Base-by-base conservation (phyloP, 2,888 invertebrate species). In the Kryphioiulus occultus region DNA sequence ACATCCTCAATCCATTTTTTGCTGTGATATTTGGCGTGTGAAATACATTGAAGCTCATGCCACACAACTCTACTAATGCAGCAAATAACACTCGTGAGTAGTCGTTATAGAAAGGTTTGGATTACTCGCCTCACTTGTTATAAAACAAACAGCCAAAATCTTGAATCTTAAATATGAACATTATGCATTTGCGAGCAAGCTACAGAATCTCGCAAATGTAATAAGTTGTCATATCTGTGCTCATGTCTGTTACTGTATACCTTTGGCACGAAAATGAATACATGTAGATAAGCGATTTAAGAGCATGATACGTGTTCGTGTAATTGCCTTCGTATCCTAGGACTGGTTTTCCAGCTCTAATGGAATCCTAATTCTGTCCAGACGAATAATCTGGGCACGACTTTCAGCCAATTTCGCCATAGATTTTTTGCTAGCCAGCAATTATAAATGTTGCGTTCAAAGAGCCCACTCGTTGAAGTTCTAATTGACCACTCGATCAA, bases 401-500 rank as follows among this genome's bases (percentile, higher is more conserved):
- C 26, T 68, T 68, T 12, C 68, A 26, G 68, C 30, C 30, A 78
- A 78, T 78, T 78, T 78, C 30, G 78, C 30, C 30, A n/a, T 68
- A 26, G n/a, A 9, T 68, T 68, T 68, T 68, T 68, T 68, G 47
- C n/a, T 7, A 22, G 22, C 22, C 22, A 22, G 59, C 59, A 22
- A 59, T 59, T 59, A 59, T 59, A 59, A 53, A 59, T 59, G 59
- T 59, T 59, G 59, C 53, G 22, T 22, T 59, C 22, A 22, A n/a
- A 59, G 59, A 59, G 22, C 22, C 59, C 59, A 59, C 30, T 78
- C 26, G 78, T 30, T 30, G 78, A 78, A 78, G 78, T 30, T 78
- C 78, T 78, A 78, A 78, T 78, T 78, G 78, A 78, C 30, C 78
- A 78, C 78, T 78, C 78, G 78, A 78, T 78, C 78, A 78, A 78